Conservation (phyloP, 2,888 invertebrate species). For the Drosophila maculinotata region DNA sequence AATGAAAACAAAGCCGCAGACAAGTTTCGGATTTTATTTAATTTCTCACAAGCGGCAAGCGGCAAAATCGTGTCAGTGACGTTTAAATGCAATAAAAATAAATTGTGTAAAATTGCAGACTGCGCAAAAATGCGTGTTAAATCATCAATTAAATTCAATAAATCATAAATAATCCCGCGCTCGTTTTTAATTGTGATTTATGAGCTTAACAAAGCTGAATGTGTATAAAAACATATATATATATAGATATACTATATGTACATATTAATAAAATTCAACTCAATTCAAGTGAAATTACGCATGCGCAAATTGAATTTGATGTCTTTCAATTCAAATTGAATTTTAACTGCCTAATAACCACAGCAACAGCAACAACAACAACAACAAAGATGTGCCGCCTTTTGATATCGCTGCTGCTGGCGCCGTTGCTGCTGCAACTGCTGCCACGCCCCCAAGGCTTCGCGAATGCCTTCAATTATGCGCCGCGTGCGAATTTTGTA, state of each 20-base stretch:
- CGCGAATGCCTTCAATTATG: slow-evolving; percentile 77
- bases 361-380: slow-evolving; percentile 7
- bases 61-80: background rate
- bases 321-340: slow-evolving; percentile 46
- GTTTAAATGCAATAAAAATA: slow-evolving; percentile 19
- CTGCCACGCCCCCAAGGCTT: slow-evolving; percentile 10
- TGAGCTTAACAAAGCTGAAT: slow-evolving; percentile 42
- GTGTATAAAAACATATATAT: no score
- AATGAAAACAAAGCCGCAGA: slow-evolving; percentile 25
- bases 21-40: slow-evolving; percentile 27
- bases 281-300: slow-evolving; percentile 57
- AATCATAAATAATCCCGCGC: slow-evolving; percentile 39
- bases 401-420: background rate
- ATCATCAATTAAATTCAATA: slow-evolving; percentile 61
- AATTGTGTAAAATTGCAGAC: slow-evolving; percentile 1
- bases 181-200: slow-evolving; percentile 71
- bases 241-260: slow-evolving; percentile 1
- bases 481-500: slow-evolving; percentile 79
- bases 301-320: slow-evolving; percentile 57
- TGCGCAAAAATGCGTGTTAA: slow-evolving; percentile 34
- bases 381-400: slow-evolving; percentile 34
- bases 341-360: slow-evolving; percentile 24
- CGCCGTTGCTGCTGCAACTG: slow-evolving; percentile 13
- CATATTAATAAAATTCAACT: slow-evolving; percentile 47
- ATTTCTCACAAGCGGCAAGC: background rate